phyloP scores from a whole-genome alignment of 2,113 vertebrate genomes.

The Eubucco bourcierii region DNA sequence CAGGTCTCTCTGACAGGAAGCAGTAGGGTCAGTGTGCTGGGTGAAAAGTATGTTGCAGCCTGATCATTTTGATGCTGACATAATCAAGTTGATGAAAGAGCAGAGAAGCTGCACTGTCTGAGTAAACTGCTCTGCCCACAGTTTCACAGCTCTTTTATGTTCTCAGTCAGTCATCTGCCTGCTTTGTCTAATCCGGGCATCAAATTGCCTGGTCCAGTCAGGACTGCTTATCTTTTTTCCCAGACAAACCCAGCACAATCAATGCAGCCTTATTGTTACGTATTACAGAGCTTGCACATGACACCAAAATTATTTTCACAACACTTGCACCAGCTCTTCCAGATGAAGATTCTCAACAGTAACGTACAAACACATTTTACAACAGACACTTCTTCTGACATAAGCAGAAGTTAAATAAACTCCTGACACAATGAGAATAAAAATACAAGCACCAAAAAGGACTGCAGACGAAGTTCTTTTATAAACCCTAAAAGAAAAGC shows the following conservation, averaged over 20 bases:
- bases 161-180: neutral
- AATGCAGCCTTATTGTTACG: neutral
- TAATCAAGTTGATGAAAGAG: neutral
- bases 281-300: neutral
- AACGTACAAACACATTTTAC: neutral
- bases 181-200: neutral
- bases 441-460: neutral
- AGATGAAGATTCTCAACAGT: neutral
- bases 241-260: neutral
- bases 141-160: neutral
- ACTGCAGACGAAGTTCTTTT: neutral
- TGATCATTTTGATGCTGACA: neutral
- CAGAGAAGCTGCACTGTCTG: neutral
- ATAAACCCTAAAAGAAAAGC: neutral
- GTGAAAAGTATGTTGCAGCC: neutral
- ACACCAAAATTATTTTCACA: constrained; percentile 13
- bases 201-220: neutral
- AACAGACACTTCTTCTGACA: neutral
- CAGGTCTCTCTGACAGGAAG: neutral
- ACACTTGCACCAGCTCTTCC: neutral
- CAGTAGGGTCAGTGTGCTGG: rapidly evolving
- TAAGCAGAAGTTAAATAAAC: neutral
- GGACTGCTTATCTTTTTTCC: neutral
- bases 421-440: neutral
- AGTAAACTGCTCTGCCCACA: neutral